These are phyloP conservation scores for Acronicta aceris DNA, from an alignment of 2,888 invertebrate genomes.

Conservation along the genomic window DNA sequence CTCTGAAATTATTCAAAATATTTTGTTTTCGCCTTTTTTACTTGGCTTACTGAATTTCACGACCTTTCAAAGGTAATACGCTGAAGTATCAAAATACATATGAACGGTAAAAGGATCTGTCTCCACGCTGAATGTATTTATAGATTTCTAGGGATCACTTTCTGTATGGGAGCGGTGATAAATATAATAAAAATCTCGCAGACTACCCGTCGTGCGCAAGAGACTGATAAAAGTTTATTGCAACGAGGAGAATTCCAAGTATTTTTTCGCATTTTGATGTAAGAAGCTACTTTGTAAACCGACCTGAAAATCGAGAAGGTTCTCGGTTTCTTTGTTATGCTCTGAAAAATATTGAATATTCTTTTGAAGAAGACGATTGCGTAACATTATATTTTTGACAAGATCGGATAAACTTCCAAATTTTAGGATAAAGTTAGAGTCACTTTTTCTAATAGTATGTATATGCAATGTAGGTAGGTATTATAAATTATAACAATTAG, in stretches of 20 bases:
- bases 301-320: no score
- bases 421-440: no score
- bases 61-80: slow-evolving; percentile 27
- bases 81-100: slow-evolving; percentile 34
- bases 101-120: slow-evolving; percentile 47
- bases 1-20: slow-evolving; percentile 37
- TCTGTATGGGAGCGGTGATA: slow-evolving; percentile 28
- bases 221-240: slow-evolving; percentile 39
- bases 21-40: slow-evolving; percentile 28
- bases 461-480: no score
- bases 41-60: slow-evolving; percentile 17
- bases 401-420: no score
- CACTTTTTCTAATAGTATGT: no score
- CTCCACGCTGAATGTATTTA: slow-evolving; percentile 29
- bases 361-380: no score
- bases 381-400: no score
- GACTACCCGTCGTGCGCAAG: slow-evolving; percentile 22
- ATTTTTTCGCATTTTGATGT: no score
- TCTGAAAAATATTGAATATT: no score
- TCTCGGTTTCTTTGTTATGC: no score
- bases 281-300: no score
- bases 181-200: slow-evolving; percentile 30
- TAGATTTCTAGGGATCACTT: slow-evolving; percentile 43
- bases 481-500: no score
- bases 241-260: slow-evolving; percentile 12